Conservation (phyloP, 2,113 vertebrate species). For the Grammomys dolichurus region DNA sequence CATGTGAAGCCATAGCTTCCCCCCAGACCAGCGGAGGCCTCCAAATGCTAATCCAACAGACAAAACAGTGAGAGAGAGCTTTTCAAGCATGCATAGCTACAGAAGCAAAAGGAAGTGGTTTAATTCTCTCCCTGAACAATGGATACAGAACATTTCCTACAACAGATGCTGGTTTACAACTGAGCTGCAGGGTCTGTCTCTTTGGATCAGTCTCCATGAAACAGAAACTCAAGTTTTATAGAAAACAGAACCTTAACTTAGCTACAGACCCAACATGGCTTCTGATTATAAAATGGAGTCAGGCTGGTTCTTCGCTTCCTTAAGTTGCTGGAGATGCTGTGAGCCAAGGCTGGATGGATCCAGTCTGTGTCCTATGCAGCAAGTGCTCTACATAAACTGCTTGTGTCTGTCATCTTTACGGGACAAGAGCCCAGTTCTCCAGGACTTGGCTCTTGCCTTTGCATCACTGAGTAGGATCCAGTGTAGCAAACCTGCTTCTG, state of each 20-base stretch:
- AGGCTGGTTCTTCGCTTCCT: background rate
- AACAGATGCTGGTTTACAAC: background rate
- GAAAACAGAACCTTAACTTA: background rate
- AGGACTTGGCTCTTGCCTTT: background rate
- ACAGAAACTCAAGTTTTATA: background rate
- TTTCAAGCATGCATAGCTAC: background rate
- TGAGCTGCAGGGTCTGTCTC: background rate
- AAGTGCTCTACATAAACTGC: background rate
- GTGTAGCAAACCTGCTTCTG: background rate
- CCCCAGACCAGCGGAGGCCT: background rate
- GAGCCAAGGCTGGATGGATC: too few relatives aligned
- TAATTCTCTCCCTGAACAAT: background rate
- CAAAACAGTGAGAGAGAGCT: background rate
- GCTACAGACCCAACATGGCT: background rate
- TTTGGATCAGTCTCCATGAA: background rate
- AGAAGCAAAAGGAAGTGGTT: background rate
- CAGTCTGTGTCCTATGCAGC: accelerated
- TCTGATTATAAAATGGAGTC: background rate
- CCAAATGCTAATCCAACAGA: background rate
- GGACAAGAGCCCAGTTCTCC: background rate
- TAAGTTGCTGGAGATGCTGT: background rate
- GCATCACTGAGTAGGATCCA: background rate
- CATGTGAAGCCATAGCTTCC: background rate
- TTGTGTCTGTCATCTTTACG: background rate
- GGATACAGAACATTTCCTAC: background rate